These are phyloP conservation scores for Diplogasteroides magnus DNA, from an alignment of 1,140 invertebrate genomes.

Conservation along the genomic window DNA sequence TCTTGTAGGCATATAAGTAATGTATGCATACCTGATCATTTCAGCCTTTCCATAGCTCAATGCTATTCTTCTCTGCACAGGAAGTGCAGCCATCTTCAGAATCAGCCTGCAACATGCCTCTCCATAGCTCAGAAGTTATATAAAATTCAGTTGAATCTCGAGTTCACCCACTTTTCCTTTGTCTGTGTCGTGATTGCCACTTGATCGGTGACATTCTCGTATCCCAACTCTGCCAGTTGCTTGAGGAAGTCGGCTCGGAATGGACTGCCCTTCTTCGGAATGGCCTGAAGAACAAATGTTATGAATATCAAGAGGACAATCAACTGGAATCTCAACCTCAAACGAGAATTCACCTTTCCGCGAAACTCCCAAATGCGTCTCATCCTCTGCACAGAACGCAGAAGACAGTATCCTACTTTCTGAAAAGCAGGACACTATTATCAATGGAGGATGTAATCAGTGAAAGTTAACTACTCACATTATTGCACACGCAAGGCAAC, in stretches of 20 bases:
- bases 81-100: conserved; percentile 49
- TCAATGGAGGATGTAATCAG: background rate
- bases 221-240: conserved; percentile 29
- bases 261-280: conserved; percentile 48
- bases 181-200: conserved; percentile 35
- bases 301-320: too few relatives aligned
- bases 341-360: conserved; percentile 37
- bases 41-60: conserved; percentile 41
- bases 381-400: conserved; percentile 40
- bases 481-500: conserved; percentile 47
- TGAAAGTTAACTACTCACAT: conserved; percentile 20
- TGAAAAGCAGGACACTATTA: conserved; percentile 9
- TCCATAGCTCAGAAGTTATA: background rate
- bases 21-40: background rate
- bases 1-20: too few relatives aligned
- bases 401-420: conserved; percentile 46
- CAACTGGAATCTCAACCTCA: too few relatives aligned
- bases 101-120: conserved; percentile 36
- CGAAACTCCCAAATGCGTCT: conserved; percentile 52
- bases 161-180: conserved; percentile 31
- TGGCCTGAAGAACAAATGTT: background rate
- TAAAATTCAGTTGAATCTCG: background rate
- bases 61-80: conserved; percentile 42
- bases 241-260: conserved; percentile 37
- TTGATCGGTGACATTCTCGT: conserved; percentile 34